These are phyloP conservation scores for Botrylloides violaceus DNA, from an alignment of 23 tunicate species.

Conservation along the genomic window DNA sequence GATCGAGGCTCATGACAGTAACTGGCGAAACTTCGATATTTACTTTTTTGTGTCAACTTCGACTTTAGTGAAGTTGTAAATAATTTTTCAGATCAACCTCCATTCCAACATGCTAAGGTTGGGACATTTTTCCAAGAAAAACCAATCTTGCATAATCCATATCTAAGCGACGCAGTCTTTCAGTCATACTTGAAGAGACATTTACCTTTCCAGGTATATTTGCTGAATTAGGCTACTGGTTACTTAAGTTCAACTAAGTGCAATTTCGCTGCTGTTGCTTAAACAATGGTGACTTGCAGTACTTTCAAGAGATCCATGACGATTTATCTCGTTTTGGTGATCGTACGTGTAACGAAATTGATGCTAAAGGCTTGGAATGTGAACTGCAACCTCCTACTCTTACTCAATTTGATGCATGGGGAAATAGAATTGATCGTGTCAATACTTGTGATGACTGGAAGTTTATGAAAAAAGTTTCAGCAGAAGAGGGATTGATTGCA, in stretches of 20 bases:
- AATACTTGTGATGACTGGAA: slow-evolving; percentile 79
- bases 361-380: slow-evolving; percentile 43
- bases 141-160: slow-evolving; percentile 58
- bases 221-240: not conserved
- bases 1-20: too few species aligned
- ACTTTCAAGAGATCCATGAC: slow-evolving; percentile 35
- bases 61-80: not conserved
- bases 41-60: too few species aligned
- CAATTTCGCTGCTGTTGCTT: not conserved
- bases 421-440: slow-evolving; percentile 69
- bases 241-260: not conserved
- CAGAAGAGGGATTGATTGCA: slow-evolving; percentile 80
- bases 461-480: slow-evolving; percentile 66
- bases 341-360: slow-evolving; percentile 33
- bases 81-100: not conserved
- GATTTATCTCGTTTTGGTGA: slow-evolving; percentile 63
- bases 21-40: too few species aligned
- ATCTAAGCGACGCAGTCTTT: slow-evolving; percentile 30
- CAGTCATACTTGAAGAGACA: slow-evolving; percentile 37
- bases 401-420: slow-evolving; percentile 89
- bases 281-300: not conserved
- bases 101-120: slow-evolving; percentile 32
- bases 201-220: slow-evolving; percentile 44
- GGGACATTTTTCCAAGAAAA: slow-evolving; percentile 52
- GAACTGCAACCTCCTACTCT: slow-evolving; percentile 67